Evolutionary conservation across 2,113 vertebrate species (phyloP).

Genomic region (Rhabdornis inornatus): DNA sequence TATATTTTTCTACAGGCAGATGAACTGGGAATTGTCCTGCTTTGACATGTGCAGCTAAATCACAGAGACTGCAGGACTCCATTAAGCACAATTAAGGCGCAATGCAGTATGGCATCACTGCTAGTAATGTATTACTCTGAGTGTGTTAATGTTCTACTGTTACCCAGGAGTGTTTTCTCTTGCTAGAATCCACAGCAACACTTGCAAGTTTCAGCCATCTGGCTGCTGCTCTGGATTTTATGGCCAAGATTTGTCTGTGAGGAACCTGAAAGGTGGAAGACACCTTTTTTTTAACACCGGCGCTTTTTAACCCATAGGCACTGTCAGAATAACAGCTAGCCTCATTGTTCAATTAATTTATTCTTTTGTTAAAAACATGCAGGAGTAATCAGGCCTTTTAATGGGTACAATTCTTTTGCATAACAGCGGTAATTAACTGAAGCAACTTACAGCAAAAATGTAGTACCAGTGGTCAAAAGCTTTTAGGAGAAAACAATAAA

Average conservation of each 20-base stretch:
- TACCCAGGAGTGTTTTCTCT: not conserved
- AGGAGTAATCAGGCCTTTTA: not conserved
- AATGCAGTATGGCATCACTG: not conserved
- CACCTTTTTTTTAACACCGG: not conserved
- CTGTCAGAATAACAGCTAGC: not conserved
- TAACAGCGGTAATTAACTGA: not conserved
- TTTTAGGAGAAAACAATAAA: not conserved
- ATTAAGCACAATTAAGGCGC: not conserved
- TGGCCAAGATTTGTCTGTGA: not conserved
- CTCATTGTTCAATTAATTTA: not conserved
- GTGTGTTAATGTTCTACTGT: not conserved
- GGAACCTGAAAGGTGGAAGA: not conserved
- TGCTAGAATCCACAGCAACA: not conserved
- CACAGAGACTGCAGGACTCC: not conserved
- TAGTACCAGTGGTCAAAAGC: not conserved
- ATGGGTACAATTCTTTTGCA: not conserved
- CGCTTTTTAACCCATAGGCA: not conserved
- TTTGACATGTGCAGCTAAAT: not conserved
- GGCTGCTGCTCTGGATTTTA: slow-evolving; percentile 19
- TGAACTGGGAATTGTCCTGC: not conserved
- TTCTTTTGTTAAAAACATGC: not conserved
- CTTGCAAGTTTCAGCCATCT: not conserved
- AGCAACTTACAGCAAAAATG: not conserved
- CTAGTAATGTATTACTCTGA: not conserved
- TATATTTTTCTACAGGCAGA: not conserved